phyloP scores from a whole-genome alignment of 2,888 invertebrate species.

The Eupsilia transversa region DNA sequence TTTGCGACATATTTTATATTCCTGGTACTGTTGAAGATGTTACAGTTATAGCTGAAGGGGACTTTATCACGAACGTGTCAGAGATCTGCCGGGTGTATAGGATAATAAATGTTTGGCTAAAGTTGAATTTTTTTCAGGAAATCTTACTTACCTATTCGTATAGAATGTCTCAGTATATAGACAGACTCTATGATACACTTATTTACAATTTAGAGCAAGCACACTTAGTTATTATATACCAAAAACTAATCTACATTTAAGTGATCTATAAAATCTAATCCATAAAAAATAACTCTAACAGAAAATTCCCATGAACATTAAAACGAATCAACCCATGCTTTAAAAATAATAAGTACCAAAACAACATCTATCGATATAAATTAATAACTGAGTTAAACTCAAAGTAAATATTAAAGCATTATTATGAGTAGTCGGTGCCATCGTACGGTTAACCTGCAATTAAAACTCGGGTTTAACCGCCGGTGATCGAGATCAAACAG shows the following conservation, averaged over 20 bases:
- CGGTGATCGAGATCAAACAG: constrained; percentile 76
- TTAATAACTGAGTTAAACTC: constrained; percentile 66
- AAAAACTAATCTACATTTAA: background rate
- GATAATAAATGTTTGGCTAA: background rate
- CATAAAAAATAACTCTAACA: background rate
- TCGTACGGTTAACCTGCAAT: constrained; percentile 71
- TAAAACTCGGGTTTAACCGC: constrained; percentile 75
- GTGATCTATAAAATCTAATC: constrained; percentile 1
- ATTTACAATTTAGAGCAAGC: background rate
- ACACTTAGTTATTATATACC: background rate
- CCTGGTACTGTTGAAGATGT: constrained; percentile 9
- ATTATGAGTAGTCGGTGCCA: constrained; percentile 67
- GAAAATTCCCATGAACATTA: constrained; percentile 41
- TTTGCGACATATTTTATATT: constrained; percentile 17
- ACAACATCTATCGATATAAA: constrained; percentile 46
- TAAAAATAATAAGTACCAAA: constrained; percentile 41
- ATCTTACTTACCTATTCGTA: background rate
- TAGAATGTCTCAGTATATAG: background rate
- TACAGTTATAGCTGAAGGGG: background rate
- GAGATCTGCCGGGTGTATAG: background rate
- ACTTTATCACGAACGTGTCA: background rate
- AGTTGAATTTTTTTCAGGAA: background rate
- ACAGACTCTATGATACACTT: background rate
- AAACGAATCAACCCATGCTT: constrained; percentile 29
- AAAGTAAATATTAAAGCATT: constrained; percentile 71